These are phyloP conservation scores for Prunella himalayana DNA, from an alignment of 2,113 vertebrate genomes.

Conservation along the genomic window DNA sequence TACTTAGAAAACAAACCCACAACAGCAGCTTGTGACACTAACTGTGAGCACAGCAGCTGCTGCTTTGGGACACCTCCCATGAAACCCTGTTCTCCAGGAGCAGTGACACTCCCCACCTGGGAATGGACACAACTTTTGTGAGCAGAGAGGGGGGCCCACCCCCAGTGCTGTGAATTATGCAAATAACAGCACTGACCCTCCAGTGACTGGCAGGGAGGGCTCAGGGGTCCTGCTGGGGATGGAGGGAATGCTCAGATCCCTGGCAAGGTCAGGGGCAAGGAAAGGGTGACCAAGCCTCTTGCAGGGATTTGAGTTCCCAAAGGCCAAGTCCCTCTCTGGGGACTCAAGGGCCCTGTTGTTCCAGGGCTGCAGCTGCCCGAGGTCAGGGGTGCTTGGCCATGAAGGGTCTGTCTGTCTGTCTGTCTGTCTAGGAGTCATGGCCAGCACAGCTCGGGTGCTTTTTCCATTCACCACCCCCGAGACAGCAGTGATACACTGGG, in stretches of 20 bases:
- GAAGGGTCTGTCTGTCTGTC: neutral
- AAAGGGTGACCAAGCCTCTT: neutral
- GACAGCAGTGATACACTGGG: fast-evolving
- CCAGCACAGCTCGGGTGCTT: neutral
- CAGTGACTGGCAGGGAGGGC: fast-evolving
- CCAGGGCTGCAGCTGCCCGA: neutral
- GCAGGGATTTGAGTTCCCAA: neutral
- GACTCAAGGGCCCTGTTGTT: neutral
- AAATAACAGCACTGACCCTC: neutral
- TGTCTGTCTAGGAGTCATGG: neutral
- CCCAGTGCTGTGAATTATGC: neutral
- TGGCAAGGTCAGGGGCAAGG: neutral
- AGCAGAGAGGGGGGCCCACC: neutral
- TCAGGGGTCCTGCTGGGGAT: fast-evolving
- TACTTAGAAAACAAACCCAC: neutral
- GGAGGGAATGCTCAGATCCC: neutral
- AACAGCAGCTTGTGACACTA: neutral
- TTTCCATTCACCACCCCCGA: neutral
- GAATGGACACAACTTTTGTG: fast-evolving
- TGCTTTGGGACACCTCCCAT: fast-evolving
- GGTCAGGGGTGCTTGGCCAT: neutral
- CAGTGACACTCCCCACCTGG: neutral
- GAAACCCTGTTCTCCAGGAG: neutral
- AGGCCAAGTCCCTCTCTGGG: neutral
- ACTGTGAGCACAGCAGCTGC: neutral